Base-by-base conservation (phyloP, 2,888 invertebrate species). In the Heterodera filipjevi region DNA sequence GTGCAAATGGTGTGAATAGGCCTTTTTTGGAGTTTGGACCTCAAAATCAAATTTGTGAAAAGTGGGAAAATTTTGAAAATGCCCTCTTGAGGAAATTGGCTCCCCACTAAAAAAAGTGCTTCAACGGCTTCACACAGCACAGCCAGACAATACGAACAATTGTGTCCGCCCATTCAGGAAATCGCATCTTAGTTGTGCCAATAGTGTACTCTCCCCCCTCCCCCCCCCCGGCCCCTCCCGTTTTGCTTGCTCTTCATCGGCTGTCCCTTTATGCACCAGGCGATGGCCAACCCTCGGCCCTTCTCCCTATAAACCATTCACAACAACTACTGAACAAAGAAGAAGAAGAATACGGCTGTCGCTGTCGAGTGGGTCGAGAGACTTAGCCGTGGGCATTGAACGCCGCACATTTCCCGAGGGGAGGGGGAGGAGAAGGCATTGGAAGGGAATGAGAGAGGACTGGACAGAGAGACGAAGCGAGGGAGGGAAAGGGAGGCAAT, bases 381-480 rank as follows among this genome's bases (percentile, higher is more conserved):
- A 59, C 59, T n/a, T 59, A 27, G 59, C 59, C 59, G 27, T 59
- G 27, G 59, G 59, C 59, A 59, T 59, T 59, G 59, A 59, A 59
- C 59, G 59, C 59, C 59, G 59, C 59, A 59, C 59, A 59, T 59
- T 59, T n/a, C 59, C 59, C 59, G n/a, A 59, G n/a, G 59, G 59
- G 27, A n/a, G 19, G 53, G 19, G 53, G 22, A 14, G 22, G 27
- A n/a, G 59, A 27, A 5, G 22, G 59, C 8, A 27, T 0, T n/a
- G 19, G 46, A 14, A n/a, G 59, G 33, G 19, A 68, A 35, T 10
- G 33, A 32, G 68, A 22, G 19, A 22, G 68, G 16, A 22, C 8
- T 12, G 30, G 66, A n/a, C 27, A 66, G 30, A 66, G 32, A 66
- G 66, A 32, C 12, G 27, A 12, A 66, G 66, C 27, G 32, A 66